Evolutionary conservation across 2,797 vertebrate species (phyloP), one percentile per base, ranked within the genome.

Genomic region (Erethizon dorsatum): DNA sequence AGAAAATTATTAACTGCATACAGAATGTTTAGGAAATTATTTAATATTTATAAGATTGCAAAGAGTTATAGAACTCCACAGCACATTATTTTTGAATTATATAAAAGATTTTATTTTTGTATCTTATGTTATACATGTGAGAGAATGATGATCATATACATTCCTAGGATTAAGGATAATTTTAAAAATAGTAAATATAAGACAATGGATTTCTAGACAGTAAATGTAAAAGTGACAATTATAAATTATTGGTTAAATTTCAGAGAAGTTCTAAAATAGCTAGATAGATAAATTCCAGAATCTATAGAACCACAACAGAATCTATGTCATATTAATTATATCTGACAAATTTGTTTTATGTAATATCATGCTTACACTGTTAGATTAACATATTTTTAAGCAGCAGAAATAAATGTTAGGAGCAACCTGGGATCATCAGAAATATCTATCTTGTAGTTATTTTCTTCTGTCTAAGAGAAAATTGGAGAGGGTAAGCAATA

Each of bases 381-480:
- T 90, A 80, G 31, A 61, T 31, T 67, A 79, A 84, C 85, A 57
- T 6, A 88, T 41, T 92, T 88, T 77, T 65, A 82, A 57, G 6
- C 7, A 84, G 13, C n/a, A 87, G 10, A 71, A 86, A 63, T 65
- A 61, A 61, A 20, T 75, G 20, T 41, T 86, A 67, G 47, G 61
- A 52, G 2, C 78, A 1, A 77, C 56, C 3, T 28, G 54, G 24
- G 8, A 37, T 83, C 2, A 75, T 57, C 78, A 61, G 18, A 59
- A 92, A 11, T 54, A 63, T 52, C 52, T n/a, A 20, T 14, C 6
- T 89, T 63, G 6, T 41, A 41, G 47, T 17, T 93, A 85, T 69
- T 88, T 93, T 93, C 14, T 80, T 95, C 33, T 20, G 15, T 22
- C 14, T 78, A 33, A 28, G 24, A 82, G 57, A 88, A 85, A 90